Conservation (phyloP, 2,797 vertebrate species). For the Fistularia tabacaria region DNA sequence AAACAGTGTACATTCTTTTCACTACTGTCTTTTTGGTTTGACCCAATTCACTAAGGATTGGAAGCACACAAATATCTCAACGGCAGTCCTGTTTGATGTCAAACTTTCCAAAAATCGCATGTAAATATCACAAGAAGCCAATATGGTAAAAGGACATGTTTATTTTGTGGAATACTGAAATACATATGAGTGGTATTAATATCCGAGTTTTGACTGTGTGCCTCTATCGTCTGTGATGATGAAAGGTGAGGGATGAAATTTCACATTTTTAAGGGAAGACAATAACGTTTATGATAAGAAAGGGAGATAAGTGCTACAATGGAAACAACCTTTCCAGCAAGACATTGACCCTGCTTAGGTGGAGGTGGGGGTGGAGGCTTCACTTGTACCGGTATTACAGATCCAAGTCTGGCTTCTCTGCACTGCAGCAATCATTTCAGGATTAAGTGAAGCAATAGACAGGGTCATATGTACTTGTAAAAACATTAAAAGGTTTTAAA, state of each 20-base stretch:
- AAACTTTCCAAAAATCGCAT: background rate
- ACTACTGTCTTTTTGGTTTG: background rate
- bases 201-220: conserved; percentile 20
- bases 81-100: too few relatives aligned
- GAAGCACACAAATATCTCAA: too few relatives aligned
- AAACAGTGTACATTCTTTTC: background rate
- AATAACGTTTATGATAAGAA: conserved; percentile 2
- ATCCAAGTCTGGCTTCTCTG: background rate
- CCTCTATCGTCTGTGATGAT: conserved; percentile 11
- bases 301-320: conserved; percentile 45
- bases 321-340: conserved; percentile 18
- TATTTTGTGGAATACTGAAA: conserved; percentile 26
- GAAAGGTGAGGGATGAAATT: conserved; percentile 15
- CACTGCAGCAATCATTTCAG: background rate
- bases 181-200: conserved; percentile 32
- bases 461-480: background rate
- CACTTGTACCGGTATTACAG: conserved; percentile 5
- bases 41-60: too few relatives aligned
- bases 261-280: conserved; percentile 53
- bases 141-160: conserved; percentile 35
- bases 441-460: background rate
- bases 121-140: conserved; percentile 21
- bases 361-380: background rate
- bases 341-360: conserved; percentile 3
- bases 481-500: too few relatives aligned